phyloP scores from a whole-genome alignment of 2,113 vertebrate species.

The Steatornis caripensis region DNA sequence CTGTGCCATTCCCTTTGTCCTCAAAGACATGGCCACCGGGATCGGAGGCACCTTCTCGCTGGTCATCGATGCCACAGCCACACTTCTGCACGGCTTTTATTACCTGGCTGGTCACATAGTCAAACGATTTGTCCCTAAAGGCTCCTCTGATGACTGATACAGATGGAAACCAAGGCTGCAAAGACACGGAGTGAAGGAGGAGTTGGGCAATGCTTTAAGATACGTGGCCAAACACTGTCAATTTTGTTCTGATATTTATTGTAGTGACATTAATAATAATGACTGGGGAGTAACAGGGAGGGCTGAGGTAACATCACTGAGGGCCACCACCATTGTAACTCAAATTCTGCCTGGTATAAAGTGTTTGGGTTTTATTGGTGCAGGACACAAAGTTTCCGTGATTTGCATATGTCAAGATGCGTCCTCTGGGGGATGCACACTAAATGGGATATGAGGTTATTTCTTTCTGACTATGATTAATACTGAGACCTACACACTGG shows the following conservation, averaged over 20 bases:
- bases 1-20: slow-evolving; percentile 71
- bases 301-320: background rate
- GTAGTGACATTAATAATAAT: slow-evolving; percentile 38
- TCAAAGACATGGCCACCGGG: slow-evolving; percentile 68
- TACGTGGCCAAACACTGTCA: background rate
- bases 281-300: background rate
- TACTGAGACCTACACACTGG: background rate
- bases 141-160: slow-evolving; percentile 48
- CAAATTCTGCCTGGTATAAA: slow-evolving; percentile 6
- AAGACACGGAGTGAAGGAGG: background rate
- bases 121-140: slow-evolving; percentile 60
- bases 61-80: slow-evolving; percentile 56
- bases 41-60: slow-evolving; percentile 52
- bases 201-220: slow-evolving; percentile 34
- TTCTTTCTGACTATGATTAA: background rate
- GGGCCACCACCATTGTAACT: background rate
- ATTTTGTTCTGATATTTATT: slow-evolving; percentile 67
- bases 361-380: background rate
- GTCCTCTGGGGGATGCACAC: background rate
- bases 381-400: background rate
- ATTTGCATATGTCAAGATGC: background rate
- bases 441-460: background rate
- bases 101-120: slow-evolving; percentile 52
- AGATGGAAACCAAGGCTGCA: background rate
- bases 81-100: slow-evolving; percentile 55